phyloP scores from a whole-genome alignment of 2,888 invertebrate genomes.

The Amphimallon solstitiale region DNA sequence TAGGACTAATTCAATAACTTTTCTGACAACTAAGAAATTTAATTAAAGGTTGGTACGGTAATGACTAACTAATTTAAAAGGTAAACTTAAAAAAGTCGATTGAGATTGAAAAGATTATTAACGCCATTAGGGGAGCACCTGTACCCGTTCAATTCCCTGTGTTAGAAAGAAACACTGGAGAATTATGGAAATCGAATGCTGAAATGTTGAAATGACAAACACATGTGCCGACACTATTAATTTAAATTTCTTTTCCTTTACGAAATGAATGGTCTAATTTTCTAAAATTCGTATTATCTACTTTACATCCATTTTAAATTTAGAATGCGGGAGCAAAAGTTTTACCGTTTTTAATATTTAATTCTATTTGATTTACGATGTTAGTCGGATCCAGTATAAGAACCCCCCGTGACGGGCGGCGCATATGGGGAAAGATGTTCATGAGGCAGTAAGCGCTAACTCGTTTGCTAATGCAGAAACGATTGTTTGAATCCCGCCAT shows the following conservation, averaged over 20 bases:
- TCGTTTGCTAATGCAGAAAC: conserved; percentile 62
- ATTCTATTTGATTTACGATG: conserved; percentile 66
- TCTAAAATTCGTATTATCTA: conserved; percentile 65
- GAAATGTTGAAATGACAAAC: conserved; percentile 63
- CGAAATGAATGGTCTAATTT: conserved; percentile 63
- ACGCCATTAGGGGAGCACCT: not conserved
- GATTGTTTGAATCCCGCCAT: conserved; percentile 61
- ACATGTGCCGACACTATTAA: conserved; percentile 64
- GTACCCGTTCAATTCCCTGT: not conserved
- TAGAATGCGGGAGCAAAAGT: conserved; percentile 62
- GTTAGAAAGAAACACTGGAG: conserved; percentile 21
- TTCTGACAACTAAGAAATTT: not conserved
- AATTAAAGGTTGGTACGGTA: not conserved
- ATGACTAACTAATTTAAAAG: conserved; percentile 9
- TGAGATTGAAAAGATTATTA: conserved; percentile 19
- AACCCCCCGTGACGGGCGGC: conserved; percentile 45
- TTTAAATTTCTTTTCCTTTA: conserved; percentile 63
- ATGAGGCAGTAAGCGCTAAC: conserved; percentile 61
- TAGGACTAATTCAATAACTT: not conserved
- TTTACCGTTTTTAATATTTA: conserved; percentile 65
- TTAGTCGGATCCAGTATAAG: conserved; percentile 58
- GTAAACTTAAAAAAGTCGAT: not conserved
- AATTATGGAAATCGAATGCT: conserved; percentile 58
- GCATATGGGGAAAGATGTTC: conserved; percentile 50
- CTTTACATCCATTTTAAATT: conserved; percentile 66